Percentiles rank a stretch among this genome's conserved stretches.
phyloP scores from a whole-genome alignment of 2,113 vertebrate genomes.

The Symphodus melops region DNA sequence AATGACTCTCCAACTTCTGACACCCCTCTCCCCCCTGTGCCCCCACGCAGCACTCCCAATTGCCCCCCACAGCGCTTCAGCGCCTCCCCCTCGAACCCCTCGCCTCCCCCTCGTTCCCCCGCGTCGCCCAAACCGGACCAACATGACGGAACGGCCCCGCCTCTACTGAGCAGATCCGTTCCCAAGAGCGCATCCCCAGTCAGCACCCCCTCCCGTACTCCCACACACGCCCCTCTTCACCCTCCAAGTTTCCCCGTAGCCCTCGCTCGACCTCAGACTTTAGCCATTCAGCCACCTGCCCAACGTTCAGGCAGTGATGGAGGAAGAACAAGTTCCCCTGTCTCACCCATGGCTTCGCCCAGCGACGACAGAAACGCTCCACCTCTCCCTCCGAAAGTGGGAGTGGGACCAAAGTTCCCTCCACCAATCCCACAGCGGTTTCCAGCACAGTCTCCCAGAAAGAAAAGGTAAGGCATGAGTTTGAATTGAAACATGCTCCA shows the following conservation, averaged over 20 bases:
- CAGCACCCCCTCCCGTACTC: background rate
- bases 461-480: constrained; percentile 66
- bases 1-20: background rate
- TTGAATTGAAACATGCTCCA: too few species aligned
- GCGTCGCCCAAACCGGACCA: constrained; percentile 22
- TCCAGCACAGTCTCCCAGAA: constrained; percentile 53
- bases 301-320: constrained; percentile 1
- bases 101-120: background rate
- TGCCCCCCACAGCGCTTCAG: constrained; percentile 83
- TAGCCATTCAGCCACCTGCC: constrained; percentile 20
- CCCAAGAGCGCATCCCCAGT: constrained; percentile 6
- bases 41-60: constrained; percentile 85
- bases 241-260: background rate
- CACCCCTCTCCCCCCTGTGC: constrained; percentile 86
- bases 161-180: background rate
- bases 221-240: background rate
- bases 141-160: background rate
- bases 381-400: constrained; percentile 84
- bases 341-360: constrained; percentile 21
- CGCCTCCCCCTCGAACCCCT: constrained; percentile 29
- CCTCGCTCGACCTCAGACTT: constrained; percentile 43
- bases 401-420: constrained; percentile 57
- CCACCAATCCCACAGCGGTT: constrained; percentile 63
- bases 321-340: constrained; percentile 23
- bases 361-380: constrained; percentile 60